Percentiles rank a stretch among this genome's conserved stretches.
Evolutionary conservation across 2,888 invertebrate species (phyloP).

Genomic region (Drosophila longiperda): DNA sequence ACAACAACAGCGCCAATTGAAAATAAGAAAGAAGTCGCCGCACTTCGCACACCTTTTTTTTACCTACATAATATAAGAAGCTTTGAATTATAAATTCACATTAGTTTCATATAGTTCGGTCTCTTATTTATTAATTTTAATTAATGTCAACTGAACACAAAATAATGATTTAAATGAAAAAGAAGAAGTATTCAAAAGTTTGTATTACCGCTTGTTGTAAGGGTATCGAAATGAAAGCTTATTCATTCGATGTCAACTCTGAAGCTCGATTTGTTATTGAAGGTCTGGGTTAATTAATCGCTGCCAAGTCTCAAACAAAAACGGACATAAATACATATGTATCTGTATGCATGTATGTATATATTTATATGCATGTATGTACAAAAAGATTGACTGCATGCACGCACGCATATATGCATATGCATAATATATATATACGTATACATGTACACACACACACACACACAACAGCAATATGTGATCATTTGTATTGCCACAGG

Average conservation of each 20-base stretch:
- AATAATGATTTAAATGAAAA: background rate
- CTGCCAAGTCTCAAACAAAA: constrained; percentile 21
- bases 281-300: constrained; percentile 78
- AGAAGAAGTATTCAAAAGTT: background rate
- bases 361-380: constrained; percentile 29
- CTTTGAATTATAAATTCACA: background rate
- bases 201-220: background rate
- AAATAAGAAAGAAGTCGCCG: background rate
- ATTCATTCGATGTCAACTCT: constrained; percentile 19
- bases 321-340: background rate
- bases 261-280: constrained; percentile 58
- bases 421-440: background rate
- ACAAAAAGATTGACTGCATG: background rate
- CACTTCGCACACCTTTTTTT: background rate
- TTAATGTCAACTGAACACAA: background rate
- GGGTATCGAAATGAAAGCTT: background rate
- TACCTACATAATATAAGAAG: background rate
- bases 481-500: background rate
- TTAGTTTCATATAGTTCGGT: background rate
- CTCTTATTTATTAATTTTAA: background rate
- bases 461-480: background rate
- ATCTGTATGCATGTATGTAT: background rate
- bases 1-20: background rate
- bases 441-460: background rate
- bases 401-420: background rate